These are phyloP conservation scores for Melolontha melolontha DNA, from an alignment of 2,888 invertebrate genomes.

Conservation along the genomic window DNA sequence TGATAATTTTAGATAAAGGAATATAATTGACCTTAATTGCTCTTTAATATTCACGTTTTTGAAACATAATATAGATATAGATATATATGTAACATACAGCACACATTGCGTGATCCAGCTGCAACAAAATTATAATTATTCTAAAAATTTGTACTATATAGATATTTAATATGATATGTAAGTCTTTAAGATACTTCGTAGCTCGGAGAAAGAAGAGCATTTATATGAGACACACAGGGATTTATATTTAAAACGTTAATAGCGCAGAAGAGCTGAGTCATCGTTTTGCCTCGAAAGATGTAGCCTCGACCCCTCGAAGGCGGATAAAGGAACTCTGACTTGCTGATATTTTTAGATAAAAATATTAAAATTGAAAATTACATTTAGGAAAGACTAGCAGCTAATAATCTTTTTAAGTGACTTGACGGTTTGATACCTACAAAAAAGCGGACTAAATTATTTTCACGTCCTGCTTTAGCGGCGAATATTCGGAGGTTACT, in stretches of 20 bases:
- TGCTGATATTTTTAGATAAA: constrained; percentile 43
- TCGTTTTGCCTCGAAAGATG: constrained; percentile 2
- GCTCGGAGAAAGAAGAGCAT: constrained; percentile 26
- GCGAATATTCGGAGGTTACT: not conserved
- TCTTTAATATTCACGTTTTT: too few species aligned
- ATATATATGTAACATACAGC: too few species aligned
- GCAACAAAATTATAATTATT: too few species aligned
- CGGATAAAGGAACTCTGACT: constrained; percentile 28
- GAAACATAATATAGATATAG: too few species aligned
- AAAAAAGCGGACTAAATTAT: constrained; percentile 21
- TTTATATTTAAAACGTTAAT: not conserved
- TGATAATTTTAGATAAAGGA: too few species aligned
- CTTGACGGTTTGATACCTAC: too few species aligned
- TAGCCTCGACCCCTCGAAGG: constrained; percentile 9
- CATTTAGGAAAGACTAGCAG: constrained; percentile 11
- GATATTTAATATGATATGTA: too few species aligned
- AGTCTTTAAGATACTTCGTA: constrained; percentile 5
- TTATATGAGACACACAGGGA: not conserved
- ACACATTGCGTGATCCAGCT: too few species aligned
- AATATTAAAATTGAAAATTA: constrained; percentile 44
- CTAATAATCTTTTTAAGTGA: too few species aligned
- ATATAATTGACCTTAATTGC: too few species aligned
- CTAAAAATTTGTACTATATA: too few species aligned
- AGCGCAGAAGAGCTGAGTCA: constrained; percentile 37
- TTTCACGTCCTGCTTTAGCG: constrained; percentile 16